These are phyloP conservation scores for Paraescarpia echinospica DNA, from an alignment of 1,140 invertebrate genomes.

Conservation along the genomic window DNA sequence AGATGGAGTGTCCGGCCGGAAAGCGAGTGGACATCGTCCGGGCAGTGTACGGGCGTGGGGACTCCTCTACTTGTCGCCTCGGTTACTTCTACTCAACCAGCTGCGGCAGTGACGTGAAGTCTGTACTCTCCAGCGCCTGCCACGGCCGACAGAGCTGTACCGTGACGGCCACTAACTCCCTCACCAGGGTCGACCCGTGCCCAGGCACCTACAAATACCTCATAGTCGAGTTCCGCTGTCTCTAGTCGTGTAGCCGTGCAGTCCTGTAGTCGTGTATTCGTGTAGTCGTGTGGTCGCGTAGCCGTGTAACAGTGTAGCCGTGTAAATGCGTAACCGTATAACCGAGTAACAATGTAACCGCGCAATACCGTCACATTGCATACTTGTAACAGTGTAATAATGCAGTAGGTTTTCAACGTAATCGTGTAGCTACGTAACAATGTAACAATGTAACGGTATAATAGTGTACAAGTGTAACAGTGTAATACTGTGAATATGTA, in stretches of 20 bases:
- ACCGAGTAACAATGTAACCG: too few species aligned
- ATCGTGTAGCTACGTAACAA: too few species aligned
- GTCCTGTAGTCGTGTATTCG: too few species aligned
- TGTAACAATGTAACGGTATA: too few species aligned
- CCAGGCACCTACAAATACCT: not conserved
- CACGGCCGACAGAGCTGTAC: not conserved
- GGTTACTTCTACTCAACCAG: not conserved
- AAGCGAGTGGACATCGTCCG: not conserved
- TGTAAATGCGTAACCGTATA: too few species aligned
- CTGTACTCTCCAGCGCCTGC: not conserved
- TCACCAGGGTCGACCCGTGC: not conserved
- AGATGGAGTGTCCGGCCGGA: not conserved
- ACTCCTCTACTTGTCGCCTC: not conserved
- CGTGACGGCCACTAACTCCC: not conserved
- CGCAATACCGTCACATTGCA: too few species aligned
- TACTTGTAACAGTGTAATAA: too few species aligned
- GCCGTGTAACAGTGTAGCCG: too few species aligned
- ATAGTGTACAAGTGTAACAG: too few species aligned
- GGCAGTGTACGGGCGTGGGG: not conserved
- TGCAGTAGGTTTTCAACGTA: too few species aligned
- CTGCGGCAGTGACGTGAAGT: not conserved
- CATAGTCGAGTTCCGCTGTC: not conserved
- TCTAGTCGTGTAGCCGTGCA: not conserved
- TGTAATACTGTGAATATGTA: too few species aligned
- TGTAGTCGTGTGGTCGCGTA: too few species aligned